Percentiles rank a stretch among this genome's conserved stretches.
Evolutionary conservation across 2,113 vertebrate genomes (phyloP).

Genomic region (Cettia cetti): DNA sequence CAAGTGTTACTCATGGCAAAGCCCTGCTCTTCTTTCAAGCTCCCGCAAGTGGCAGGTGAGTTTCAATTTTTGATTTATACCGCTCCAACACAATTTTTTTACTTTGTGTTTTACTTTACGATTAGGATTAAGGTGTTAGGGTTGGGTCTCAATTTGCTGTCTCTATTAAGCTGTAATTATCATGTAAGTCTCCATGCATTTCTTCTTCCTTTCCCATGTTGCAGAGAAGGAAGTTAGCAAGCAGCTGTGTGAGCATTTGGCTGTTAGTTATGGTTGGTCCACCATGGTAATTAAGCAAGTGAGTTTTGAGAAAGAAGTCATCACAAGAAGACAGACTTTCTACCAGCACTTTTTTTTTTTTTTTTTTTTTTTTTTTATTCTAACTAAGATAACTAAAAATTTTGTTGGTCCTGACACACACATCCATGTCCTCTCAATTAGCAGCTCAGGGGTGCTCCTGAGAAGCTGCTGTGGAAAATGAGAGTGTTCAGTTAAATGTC

Average conservation of each 20-base stretch:
- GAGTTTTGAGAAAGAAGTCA: background rate
- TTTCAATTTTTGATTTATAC: background rate
- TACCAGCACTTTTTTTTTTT: too few species aligned
- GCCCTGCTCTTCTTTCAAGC: background rate
- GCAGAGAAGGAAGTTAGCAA: accelerated
- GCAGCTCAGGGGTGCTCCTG: background rate
- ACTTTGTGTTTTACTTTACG: background rate
- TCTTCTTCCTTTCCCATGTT: background rate
- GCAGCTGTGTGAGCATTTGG: accelerated
- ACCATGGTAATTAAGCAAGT: accelerated
- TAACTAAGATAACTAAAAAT: background rate
- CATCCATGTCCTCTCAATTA: background rate
- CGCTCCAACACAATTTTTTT: background rate
- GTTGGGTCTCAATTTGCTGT: background rate
- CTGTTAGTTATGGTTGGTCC: background rate
- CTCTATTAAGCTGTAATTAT: background rate
- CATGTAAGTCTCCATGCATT: background rate
- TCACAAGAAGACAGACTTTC: background rate
- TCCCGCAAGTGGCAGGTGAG: background rate
- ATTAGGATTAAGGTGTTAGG: background rate
- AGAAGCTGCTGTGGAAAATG: background rate
- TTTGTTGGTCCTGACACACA: background rate
- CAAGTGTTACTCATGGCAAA: accelerated
- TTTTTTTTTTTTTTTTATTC: background rate
- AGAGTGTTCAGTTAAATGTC: background rate